Conservation (phyloP, 2,797 vertebrate species). For the Carapus acus region DNA sequence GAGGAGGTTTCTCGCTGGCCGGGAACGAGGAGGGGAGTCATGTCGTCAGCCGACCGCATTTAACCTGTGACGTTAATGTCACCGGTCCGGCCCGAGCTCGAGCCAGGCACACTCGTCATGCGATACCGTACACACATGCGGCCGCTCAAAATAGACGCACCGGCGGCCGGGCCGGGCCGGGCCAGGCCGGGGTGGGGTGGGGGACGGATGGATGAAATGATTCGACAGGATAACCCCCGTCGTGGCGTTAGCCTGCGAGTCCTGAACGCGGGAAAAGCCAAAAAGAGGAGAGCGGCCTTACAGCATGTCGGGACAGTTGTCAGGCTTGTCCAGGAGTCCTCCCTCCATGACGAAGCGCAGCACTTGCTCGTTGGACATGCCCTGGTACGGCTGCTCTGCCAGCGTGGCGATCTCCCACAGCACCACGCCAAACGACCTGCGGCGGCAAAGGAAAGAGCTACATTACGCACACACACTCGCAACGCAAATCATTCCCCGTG, state of each 20-base stretch:
- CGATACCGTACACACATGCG: slow-evolving; percentile 43
- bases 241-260: slow-evolving; percentile 2
- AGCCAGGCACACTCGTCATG: slow-evolving; percentile 43
- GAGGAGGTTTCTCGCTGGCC: slow-evolving; percentile 31
- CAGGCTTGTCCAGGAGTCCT: slow-evolving; percentile 93
- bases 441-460: slow-evolving; percentile 7
- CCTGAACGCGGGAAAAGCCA: neutral
- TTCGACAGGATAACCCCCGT: too few relatives aligned
- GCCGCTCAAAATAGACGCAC: slow-evolving; percentile 56
- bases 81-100: slow-evolving; percentile 44
- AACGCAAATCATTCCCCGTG: too few relatives aligned
- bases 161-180: too few relatives aligned
- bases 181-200: too few relatives aligned
- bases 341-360: slow-evolving; percentile 99
- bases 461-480: too few relatives aligned
- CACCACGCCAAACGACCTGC: slow-evolving; percentile 90
- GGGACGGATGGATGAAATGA: slow-evolving; percentile 31
- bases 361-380: slow-evolving; percentile 98
- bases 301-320: slow-evolving; percentile 98
- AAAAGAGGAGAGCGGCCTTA: slow-evolving; percentile 59
- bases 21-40: slow-evolving; percentile 40
- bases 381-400: slow-evolving; percentile 96
- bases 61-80: slow-evolving; percentile 72
- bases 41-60: slow-evolving; percentile 65
- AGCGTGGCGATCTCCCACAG: slow-evolving; percentile 96